Evolutionary conservation across 1,140 invertebrate genomes (phyloP).

Genomic region (Caenorhabditis inopinata): DNA sequence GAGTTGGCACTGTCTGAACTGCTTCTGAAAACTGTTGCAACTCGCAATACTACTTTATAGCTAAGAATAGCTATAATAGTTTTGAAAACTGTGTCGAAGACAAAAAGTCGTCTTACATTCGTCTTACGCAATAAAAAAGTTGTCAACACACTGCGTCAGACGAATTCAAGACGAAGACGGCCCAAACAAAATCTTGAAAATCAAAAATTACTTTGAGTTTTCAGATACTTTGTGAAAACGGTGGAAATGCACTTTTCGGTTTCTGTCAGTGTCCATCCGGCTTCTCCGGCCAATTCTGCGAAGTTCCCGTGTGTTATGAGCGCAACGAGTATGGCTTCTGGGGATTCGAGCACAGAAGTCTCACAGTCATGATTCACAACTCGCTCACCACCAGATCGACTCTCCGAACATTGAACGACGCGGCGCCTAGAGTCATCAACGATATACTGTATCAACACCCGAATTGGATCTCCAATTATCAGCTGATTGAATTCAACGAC

Average conservation of each 20-base stretch:
- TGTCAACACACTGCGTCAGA: too few species aligned
- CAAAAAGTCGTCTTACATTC: too few species aligned
- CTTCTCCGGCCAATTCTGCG: conserved; percentile 43
- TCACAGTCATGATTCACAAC: conserved; percentile 47
- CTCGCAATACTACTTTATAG: too few species aligned
- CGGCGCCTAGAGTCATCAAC: conserved; percentile 35
- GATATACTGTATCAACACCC: conserved; percentile 44
- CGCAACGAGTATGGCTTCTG: not conserved
- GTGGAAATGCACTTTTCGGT: conserved; percentile 26
- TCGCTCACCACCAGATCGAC: conserved; percentile 38
- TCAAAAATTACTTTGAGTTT: too few species aligned
- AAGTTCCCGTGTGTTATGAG: conserved; percentile 27
- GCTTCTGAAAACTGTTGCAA: too few species aligned
- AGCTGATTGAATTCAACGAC: conserved; percentile 46
- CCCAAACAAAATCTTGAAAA: too few species aligned
- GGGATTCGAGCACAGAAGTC: conserved; percentile 33
- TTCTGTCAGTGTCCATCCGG: conserved; percentile 36
- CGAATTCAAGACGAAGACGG: too few species aligned
- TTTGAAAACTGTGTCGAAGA: too few species aligned
- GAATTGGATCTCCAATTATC: conserved; percentile 46
- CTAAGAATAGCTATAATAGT: too few species aligned
- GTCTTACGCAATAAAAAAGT: too few species aligned
- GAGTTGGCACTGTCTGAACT: too few species aligned
- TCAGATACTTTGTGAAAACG: conserved; percentile 42
- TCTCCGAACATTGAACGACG: conserved; percentile 33